Percentiles rank a stretch among this genome's conserved stretches.
Conservation (phyloP, 2,113 vertebrate genomes). For the Oryzias curvinotus region DNA sequence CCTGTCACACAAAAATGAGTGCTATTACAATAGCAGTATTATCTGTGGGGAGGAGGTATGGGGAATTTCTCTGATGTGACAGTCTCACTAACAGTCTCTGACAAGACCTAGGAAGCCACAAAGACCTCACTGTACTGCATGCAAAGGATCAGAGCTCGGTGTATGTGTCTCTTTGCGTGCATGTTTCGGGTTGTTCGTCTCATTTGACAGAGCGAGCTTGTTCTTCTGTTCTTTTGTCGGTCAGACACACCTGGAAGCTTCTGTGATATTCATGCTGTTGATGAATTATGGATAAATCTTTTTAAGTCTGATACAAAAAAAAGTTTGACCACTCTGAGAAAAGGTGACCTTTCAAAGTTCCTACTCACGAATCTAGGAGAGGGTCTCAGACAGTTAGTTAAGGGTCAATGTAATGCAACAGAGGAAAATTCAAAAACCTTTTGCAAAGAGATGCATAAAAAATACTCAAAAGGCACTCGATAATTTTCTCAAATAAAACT, state of each 20-base stretch:
- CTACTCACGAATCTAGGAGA: no score
- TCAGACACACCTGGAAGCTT: conserved; percentile 11
- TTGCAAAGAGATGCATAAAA: neutral
- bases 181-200: neutral
- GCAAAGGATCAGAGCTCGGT: conserved; percentile 27
- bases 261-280: neutral
- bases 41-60: conserved; percentile 44
- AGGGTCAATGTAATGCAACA: no score
- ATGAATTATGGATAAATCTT: no score
- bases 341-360: no score
- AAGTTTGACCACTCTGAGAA: no score
- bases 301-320: no score
- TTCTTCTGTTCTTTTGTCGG: conserved; percentile 8
- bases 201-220: neutral
- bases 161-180: conserved; percentile 12
- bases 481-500: neutral
- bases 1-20: conserved; percentile 57
- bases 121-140: conserved; percentile 58
- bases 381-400: no score
- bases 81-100: conserved; percentile 76
- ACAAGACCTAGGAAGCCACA: conserved; percentile 71
- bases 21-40: conserved; percentile 51
- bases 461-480: neutral
- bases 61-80: conserved; percentile 65
- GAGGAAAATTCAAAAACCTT: neutral